Evolutionary conservation across 2,113 vertebrate genomes (phyloP).

Genomic region (Xiphophorus maculatus): DNA sequence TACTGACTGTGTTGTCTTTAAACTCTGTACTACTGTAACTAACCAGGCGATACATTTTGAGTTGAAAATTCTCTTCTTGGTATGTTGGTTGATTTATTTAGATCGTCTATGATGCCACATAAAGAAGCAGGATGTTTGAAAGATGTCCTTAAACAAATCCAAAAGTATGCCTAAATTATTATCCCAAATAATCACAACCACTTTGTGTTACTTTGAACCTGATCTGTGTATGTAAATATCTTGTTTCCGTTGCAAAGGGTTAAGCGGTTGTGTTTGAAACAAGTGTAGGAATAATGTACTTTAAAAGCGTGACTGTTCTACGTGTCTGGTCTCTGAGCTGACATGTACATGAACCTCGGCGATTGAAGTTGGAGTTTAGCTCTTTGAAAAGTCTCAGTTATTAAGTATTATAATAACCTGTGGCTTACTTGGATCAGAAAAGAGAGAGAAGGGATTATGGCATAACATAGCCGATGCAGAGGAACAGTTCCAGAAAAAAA

Average conservation of each 20-base stretch:
- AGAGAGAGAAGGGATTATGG: slow-evolving; percentile 20
- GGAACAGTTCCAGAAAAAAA: slow-evolving; percentile 10
- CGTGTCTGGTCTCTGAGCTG: slow-evolving; percentile 24
- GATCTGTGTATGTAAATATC: no score
- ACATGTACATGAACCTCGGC: not conserved
- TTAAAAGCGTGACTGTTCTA: slow-evolving; percentile 8
- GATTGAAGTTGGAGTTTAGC: slow-evolving; percentile 32
- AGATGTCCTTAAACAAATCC: not conserved
- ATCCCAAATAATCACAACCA: no score
- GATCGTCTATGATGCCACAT: not conserved
- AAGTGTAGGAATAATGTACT: not conserved
- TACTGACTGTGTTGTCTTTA: no score
- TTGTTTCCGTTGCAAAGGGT: no score
- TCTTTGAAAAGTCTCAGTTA: slow-evolving; percentile 35
- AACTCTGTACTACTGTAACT: no score
- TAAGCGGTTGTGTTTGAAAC: no score
- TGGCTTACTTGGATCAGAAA: slow-evolving; percentile 23
- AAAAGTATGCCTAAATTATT: no score
- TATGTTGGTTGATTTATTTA: not conserved
- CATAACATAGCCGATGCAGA: slow-evolving; percentile 15
- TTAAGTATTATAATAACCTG: slow-evolving; percentile 31
- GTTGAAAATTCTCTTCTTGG: no score
- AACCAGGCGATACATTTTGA: no score
- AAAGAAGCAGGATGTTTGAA: not conserved
- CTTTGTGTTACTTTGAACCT: no score